These are phyloP conservation scores for Helostoma temminkii DNA, from an alignment of 2,797 vertebrate species.

Conservation along the genomic window DNA sequence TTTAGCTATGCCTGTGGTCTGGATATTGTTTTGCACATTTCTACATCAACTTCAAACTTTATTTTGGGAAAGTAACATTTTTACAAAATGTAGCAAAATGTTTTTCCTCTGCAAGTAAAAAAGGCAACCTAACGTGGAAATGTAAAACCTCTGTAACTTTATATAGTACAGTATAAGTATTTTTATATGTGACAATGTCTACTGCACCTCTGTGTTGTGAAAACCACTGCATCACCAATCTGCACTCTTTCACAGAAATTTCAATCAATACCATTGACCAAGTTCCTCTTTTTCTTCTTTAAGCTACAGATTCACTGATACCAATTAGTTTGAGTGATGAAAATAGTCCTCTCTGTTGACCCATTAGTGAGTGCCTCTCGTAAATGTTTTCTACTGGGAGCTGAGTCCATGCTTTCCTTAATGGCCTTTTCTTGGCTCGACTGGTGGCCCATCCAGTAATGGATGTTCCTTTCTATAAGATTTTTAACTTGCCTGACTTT, in stretches of 20 bases:
- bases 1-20: slow-evolving; percentile 34
- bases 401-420: slow-evolving; percentile 76
- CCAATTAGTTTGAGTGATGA: slow-evolving; percentile 84
- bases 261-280: slow-evolving; percentile 70
- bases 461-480: slow-evolving; percentile 71
- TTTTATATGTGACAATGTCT: slow-evolving; percentile 9
- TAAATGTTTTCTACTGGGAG: slow-evolving; percentile 74
- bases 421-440: slow-evolving; percentile 74
- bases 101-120: background rate
- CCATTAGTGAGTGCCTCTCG: slow-evolving; percentile 70
- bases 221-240: slow-evolving; percentile 20
- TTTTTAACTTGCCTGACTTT: slow-evolving; percentile 68
- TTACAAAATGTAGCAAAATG: too few species aligned
- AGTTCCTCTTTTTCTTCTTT: slow-evolving; percentile 67
- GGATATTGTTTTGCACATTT: background rate
- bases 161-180: background rate
- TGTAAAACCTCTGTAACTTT: too few species aligned
- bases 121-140: background rate
- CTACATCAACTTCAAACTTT: too few species aligned
- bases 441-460: slow-evolving; percentile 72
- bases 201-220: slow-evolving; percentile 39
- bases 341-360: slow-evolving; percentile 75
- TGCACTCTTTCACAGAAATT: slow-evolving; percentile 33
- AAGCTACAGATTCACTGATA: slow-evolving; percentile 72
- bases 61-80: too few species aligned